A percentile compares a stretch with the other conserved stretches of the same genome.
These are phyloP conservation scores for Saguinus imperator DNA, from an alignment of 2,113 vertebrate genomes.

Conservation along the genomic window DNA sequence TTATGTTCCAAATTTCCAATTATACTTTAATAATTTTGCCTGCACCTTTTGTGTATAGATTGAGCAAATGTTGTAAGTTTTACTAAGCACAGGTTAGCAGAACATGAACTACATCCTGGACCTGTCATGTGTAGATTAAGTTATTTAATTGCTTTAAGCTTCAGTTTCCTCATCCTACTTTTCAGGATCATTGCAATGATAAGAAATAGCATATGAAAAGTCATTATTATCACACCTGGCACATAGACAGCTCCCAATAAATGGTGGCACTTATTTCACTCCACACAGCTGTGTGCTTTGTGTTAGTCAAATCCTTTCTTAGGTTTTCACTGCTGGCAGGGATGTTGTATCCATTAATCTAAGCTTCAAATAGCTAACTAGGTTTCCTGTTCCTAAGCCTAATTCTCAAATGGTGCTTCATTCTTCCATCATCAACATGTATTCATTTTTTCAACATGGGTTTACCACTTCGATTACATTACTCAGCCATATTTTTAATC, in stretches of 20 bases:
- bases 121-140: not conserved
- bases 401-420: not conserved
- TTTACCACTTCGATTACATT: not conserved
- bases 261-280: not conserved
- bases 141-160: not conserved
- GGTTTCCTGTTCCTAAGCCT: conserved; percentile 4
- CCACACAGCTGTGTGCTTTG: not conserved
- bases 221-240: not conserved
- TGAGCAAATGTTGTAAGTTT: not conserved
- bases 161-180: not conserved
- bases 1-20: not conserved
- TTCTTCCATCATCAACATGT: not conserved
- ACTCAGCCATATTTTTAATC: not conserved
- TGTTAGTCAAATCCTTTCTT: conserved; percentile 11
- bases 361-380: not conserved
- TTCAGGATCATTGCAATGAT: not conserved
- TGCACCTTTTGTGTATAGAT: not conserved
- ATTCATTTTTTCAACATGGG: conserved; percentile 14
- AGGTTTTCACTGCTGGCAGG: not conserved
- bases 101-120: not conserved
- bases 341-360: not conserved
- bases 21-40: not conserved
- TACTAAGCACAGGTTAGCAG: not conserved
- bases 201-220: not conserved
- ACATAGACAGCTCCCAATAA: not conserved